Evolutionary conservation across 2,113 vertebrate species (phyloP).

Genomic region (Thymallus thymallus): DNA sequence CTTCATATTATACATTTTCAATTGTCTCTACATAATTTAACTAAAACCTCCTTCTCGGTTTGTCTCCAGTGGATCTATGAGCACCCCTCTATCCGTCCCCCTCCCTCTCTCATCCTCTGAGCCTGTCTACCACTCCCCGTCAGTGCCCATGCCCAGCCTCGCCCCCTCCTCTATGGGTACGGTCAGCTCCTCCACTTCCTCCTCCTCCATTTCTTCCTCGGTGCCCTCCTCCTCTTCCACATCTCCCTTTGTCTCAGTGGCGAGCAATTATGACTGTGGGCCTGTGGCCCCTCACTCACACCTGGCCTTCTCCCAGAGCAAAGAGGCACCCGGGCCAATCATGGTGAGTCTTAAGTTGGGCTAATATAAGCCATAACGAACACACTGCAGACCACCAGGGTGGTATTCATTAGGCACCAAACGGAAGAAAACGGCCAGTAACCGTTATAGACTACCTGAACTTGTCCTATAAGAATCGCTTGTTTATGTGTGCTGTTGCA

Average conservation of each 20-base stretch:
- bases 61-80: slow-evolving; percentile 65
- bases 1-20: too few species aligned
- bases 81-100: slow-evolving; percentile 62
- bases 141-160: slow-evolving; percentile 62
- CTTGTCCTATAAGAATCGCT: too few species aligned
- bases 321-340: slow-evolving; percentile 68
- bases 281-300: slow-evolving; percentile 61
- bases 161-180: slow-evolving; percentile 64
- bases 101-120: slow-evolving; percentile 70
- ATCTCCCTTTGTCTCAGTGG: slow-evolving; percentile 64
- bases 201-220: slow-evolving; percentile 46
- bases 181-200: slow-evolving; percentile 47
- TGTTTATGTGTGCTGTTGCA: too few species aligned
- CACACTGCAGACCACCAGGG: too few species aligned
- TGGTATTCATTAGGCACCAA: too few species aligned
- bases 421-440: too few species aligned
- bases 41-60: not conserved
- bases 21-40: too few species aligned
- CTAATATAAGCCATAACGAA: too few species aligned
- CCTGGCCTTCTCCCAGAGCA: slow-evolving; percentile 71
- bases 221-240: slow-evolving; percentile 39
- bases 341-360: slow-evolving; percentile 59
- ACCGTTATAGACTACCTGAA: too few species aligned
- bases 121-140: slow-evolving; percentile 68
- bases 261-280: slow-evolving; percentile 65